Conservation (phyloP, 2,113 vertebrate species). For the Phaetusa simplex region DNA sequence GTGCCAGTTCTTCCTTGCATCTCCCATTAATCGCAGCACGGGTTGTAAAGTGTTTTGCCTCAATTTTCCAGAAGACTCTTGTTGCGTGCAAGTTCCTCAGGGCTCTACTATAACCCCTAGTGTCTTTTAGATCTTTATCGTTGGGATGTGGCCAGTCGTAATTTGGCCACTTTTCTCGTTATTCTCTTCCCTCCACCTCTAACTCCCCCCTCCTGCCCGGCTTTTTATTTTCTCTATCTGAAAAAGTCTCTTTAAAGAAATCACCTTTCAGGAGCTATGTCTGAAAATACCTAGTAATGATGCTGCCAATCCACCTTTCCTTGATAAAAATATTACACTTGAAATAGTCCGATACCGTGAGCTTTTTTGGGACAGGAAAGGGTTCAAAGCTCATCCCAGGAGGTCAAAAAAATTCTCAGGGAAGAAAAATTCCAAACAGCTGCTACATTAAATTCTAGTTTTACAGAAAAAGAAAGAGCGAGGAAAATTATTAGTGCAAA, state of each 20-base stretch:
- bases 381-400: background rate
- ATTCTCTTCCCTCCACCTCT: background rate
- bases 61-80: background rate
- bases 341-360: background rate
- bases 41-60: background rate
- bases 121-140: background rate
- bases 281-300: background rate
- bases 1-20: background rate
- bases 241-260: background rate
- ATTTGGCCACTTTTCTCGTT: background rate
- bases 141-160: background rate
- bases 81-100: background rate
- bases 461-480: background rate
- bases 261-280: background rate
- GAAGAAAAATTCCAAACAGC: background rate
- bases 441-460: background rate
- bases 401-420: background rate
- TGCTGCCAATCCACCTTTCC: background rate
- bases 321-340: background rate
- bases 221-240: background rate
- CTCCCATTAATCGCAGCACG: fast-evolving
- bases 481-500: background rate
- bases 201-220: background rate
- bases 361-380: background rate
- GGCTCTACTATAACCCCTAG: fast-evolving